Evolutionary conservation across 2,888 invertebrate genomes (phyloP).

Genomic region (Micoletzkya japonica): DNA sequence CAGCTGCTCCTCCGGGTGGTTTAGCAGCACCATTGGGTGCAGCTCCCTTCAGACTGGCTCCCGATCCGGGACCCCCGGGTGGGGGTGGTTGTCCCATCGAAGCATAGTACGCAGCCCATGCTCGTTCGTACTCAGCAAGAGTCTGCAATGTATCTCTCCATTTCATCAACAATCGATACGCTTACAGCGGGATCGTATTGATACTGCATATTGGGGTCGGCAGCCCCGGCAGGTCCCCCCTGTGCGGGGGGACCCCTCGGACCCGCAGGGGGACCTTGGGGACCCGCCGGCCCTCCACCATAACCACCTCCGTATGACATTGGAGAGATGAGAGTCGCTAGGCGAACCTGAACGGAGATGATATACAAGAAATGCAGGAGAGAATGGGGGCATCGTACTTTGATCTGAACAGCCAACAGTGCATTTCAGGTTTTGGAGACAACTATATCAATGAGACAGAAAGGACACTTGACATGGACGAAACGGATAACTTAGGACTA

Average conservation of each 20-base stretch:
- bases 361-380: no score
- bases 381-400: no score
- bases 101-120: constrained; percentile 41
- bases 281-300: constrained; percentile 4
- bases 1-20: constrained; percentile 11
- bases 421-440: no score
- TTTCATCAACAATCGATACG: not conserved
- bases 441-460: no score
- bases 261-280: not conserved
- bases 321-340: constrained; percentile 1
- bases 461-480: no score
- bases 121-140: constrained; percentile 34
- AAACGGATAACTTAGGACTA: no score
- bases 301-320: constrained; percentile 18
- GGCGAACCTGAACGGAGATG: not conserved
- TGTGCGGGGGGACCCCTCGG: constrained; percentile 3
- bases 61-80: constrained; percentile 27
- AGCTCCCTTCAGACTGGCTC: not conserved
- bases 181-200: constrained; percentile 28
- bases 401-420: no score
- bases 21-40: not conserved
- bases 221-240: constrained; percentile 6
- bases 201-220: not conserved
- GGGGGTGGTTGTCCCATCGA: constrained; percentile 29
- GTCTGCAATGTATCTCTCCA: constrained; percentile 21